Base-by-base conservation (phyloP, 2,113 vertebrate genomes). In the Neomonachus schauinslandi region DNA sequence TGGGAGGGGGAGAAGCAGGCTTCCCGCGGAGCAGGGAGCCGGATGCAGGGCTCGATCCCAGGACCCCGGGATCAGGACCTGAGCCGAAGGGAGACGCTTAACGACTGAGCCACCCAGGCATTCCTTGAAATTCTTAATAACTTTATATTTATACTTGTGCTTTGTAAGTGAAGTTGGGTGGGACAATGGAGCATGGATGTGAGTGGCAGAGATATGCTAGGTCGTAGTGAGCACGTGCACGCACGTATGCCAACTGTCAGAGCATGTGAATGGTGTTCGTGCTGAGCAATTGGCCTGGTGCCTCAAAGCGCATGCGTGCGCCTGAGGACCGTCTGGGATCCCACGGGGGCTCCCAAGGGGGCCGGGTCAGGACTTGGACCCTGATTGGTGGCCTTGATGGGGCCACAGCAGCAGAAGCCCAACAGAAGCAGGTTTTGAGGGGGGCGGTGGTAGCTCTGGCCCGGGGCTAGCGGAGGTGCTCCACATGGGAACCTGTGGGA, bases 221-320 rank as follows among this genome's bases (percentile, higher is more conserved):
- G 7, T 4, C n/a, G 36, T 49, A 7, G 63, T 31, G 63, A 49
- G 22, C 0, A 0, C 49, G 18, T 46, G 26, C 16, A 22, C 16
- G 36, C 1, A 5, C 1, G 16, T 3, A 2, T 22, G 21, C 24
- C n/a, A 36, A 26, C n/a, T 2, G n/a, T 46, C 46, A 14, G 13
- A 19, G 5, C 7, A 7, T 8, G 3, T 6, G 14, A 15, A 11
- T 1, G 4, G 15, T 10, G 7, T 69, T 53, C n/a, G 13, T 61
- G 55, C 51, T 79, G 59, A 55, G 14, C 49, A 6, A 5, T 19
- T 71, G 61, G 15, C n/a, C 19, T 67, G 21, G 6, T 63, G 69
- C 0, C 51, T 15, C n/a, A 24, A 53, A 46, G 53, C 33, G 9
- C 61, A 24, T 7, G 5, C n/a, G 33, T 7, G 4, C n/a, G 26